Evolutionary conservation across 2,113 vertebrate genomes (phyloP), one percentile per base, ranked within the genome.

Genomic region (Prunella fulvescens): DNA sequence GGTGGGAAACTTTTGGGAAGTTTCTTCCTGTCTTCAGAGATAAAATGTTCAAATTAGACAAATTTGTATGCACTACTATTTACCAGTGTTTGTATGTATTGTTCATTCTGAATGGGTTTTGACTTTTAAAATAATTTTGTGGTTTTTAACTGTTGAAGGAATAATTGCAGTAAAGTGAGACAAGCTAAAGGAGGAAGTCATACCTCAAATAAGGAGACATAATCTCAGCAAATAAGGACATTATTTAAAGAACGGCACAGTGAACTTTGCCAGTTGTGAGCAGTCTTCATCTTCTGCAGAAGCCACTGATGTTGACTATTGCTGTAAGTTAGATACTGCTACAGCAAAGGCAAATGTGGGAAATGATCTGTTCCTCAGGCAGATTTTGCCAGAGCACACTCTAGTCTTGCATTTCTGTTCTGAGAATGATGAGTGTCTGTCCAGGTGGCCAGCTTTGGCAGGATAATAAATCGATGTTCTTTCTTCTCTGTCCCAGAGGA

Each of bases 401-500:
- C 6, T 31, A 48, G 48, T 48, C 44, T 71, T 87, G 48, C 69
- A 48, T 33, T 96, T 79, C 64, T 94, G 65, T 54, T 69, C 60
- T 83, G 40, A 67, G 58, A 73, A 53, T 5, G 57, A 33, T 82
- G 70, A 54, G 53, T 69, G 54, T 50, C 42, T 85, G 53, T 84
- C 69, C 70, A 67, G 74, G 87, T 56, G 83, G 64, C 74, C 92
- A 72, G 9, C 47, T 58, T 86, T 88, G 96, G 78, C 40, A 82
- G 71, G 60, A 80, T 72, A 61, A 58, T 82, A 79, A 92, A 91
- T 92, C 0, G 0, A 37, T 90, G 70, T 92, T 86, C 80, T 86
- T 92, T 82, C 53, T 96, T 85, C 57, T 90, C 42, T 79, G 79
- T 47, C 65, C 85, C 2, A 13, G 82, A 80, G 93, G 94, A 97